These are phyloP conservation scores for Amblyopsis hoosieri DNA, from an alignment of 2,797 vertebrate genomes.

Conservation along the genomic window DNA sequence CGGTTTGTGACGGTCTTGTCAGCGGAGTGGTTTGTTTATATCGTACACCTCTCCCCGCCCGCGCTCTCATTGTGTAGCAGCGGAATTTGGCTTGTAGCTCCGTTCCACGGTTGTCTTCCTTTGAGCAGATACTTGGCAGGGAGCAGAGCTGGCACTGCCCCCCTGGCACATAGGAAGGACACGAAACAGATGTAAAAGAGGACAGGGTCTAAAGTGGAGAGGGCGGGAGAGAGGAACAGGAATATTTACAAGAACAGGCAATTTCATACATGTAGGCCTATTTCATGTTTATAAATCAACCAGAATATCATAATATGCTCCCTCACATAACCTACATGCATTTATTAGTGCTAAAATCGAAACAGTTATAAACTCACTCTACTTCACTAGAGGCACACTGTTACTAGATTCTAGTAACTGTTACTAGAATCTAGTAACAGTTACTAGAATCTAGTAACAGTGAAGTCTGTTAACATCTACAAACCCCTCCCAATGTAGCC, in stretches of 20 bases:
- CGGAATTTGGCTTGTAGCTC: constrained; percentile 39
- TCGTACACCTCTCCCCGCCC: background rate
- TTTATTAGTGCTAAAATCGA: too few species aligned
- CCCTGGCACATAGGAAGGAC: constrained; percentile 46
- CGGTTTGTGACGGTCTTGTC: constrained; percentile 4
- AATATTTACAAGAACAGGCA: background rate
- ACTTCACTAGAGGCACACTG: too few species aligned
- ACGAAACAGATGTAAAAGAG: constrained; percentile 64
- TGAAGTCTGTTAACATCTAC: too few species aligned
- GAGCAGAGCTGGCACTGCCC: constrained; percentile 34
- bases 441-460: too few species aligned
- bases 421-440: too few species aligned
- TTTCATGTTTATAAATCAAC: constrained; percentile 1
- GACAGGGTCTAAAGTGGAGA: constrained; percentile 1
- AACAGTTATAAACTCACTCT: too few species aligned
- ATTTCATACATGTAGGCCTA: constrained; percentile 15
- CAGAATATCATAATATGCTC: background rate
- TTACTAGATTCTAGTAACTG: too few species aligned
- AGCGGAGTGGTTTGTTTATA: constrained; percentile 30
- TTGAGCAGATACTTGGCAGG: constrained; percentile 70
- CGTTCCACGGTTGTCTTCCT: constrained; percentile 62
- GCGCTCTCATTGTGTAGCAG: constrained; percentile 45
- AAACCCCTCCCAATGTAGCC: too few species aligned
- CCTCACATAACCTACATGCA: background rate
- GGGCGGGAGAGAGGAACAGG: constrained; percentile 1